phyloP scores from a whole-genome alignment of 2,888 invertebrate species.

The Drosophila rubida region DNA sequence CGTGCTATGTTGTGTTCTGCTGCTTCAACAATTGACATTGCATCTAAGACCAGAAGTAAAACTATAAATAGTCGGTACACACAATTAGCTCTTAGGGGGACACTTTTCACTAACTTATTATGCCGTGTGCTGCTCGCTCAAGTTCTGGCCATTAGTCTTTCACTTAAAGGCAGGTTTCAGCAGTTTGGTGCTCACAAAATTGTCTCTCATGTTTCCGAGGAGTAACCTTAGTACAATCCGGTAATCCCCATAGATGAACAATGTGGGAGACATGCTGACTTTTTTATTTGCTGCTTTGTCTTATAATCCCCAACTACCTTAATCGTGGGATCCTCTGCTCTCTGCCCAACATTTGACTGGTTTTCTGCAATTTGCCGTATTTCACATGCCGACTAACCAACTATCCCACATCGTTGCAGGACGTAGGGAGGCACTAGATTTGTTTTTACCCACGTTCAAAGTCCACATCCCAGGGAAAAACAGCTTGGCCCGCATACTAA shows the following conservation, averaged over 20 bases:
- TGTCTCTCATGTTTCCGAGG: not conserved
- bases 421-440: slow-evolving; percentile 30
- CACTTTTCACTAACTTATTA: slow-evolving; percentile 64
- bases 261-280: not conserved
- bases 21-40: slow-evolving; percentile 65
- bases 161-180: slow-evolving; percentile 5
- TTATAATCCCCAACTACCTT: not conserved
- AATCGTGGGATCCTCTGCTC: not conserved
- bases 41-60: slow-evolving; percentile 34
- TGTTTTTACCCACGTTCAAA: slow-evolving; percentile 42
- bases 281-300: not conserved
- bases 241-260: not conserved
- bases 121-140: slow-evolving; percentile 18
- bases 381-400: slow-evolving; percentile 26
- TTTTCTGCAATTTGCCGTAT: not conserved
- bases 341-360: not conserved
- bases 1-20: slow-evolving; percentile 1
- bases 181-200: not conserved
- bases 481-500: slow-evolving; percentile 59
- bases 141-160: slow-evolving; percentile 5
- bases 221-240: not conserved
- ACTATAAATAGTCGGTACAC: slow-evolving; percentile 53
- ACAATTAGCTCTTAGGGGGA: slow-evolving; percentile 51
- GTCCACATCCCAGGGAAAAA: slow-evolving; percentile 26
- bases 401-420: slow-evolving; percentile 28